Evolutionary conservation across 35 echinoderm and acorn worm species (phyloP).

Genomic region (Nesometra sesokonis): DNA sequence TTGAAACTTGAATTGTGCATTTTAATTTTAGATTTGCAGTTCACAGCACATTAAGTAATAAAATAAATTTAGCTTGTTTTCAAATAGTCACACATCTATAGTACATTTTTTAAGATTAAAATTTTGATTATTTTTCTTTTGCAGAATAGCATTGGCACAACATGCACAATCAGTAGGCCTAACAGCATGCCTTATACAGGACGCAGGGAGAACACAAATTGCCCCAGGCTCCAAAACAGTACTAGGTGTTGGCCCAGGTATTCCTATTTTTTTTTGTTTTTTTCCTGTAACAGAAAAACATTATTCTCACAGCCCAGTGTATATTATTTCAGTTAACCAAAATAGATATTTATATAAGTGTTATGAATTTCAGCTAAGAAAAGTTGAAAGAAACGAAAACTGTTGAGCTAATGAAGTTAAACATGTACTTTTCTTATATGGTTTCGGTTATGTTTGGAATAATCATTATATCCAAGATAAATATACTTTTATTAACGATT

Average conservation of each 20-base stretch:
- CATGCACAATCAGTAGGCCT: constrained; percentile 56
- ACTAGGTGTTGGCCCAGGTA: constrained; percentile 92
- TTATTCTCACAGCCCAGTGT: background rate
- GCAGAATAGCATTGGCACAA: constrained; percentile 54
- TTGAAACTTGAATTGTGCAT: too few relatives aligned
- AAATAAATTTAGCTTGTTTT: background rate
- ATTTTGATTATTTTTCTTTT: background rate
- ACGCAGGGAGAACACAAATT: constrained; percentile 97
- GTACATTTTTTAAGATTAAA: background rate
- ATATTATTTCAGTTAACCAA: background rate
- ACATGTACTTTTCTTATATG: background rate
- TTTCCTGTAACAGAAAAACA: background rate
- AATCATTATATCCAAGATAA: too few relatives aligned
- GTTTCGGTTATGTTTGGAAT: too few relatives aligned
- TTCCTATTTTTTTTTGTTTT: background rate
- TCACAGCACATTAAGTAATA: too few relatives aligned
- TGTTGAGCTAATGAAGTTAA: too few relatives aligned
- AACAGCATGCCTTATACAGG: constrained; percentile 73
- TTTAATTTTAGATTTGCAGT: too few relatives aligned
- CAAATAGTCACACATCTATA: background rate
- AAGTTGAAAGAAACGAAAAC: too few relatives aligned
- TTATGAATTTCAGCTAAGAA: too few relatives aligned
- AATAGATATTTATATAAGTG: too few relatives aligned
- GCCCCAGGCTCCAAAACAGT: constrained; percentile 96
- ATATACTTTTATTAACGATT: too few relatives aligned